These are phyloP conservation scores for Scolanthus callimorphus DNA, from an alignment of 92 coral and sea anemone genomes.

Conservation along the genomic window DNA sequence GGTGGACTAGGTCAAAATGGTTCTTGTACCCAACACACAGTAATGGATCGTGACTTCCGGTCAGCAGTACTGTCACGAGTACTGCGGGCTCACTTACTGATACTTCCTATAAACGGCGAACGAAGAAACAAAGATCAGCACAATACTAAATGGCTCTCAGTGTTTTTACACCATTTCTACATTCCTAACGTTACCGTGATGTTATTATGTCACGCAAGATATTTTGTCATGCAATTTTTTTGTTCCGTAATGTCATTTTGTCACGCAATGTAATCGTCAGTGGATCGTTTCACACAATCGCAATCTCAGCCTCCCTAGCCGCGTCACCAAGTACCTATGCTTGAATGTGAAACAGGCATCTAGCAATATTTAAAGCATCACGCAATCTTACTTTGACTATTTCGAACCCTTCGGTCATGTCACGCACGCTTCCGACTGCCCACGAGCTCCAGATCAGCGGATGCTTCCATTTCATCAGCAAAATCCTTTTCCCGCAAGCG, in stretches of 20 bases:
- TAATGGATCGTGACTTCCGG: constrained; percentile 43
- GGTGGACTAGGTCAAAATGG: constrained; percentile 77
- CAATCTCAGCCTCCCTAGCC: too few species aligned
- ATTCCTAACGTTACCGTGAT: too few species aligned
- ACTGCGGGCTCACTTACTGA: constrained; percentile 70
- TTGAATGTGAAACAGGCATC: too few species aligned
- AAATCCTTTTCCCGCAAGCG: constrained; percentile 69
- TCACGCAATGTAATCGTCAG: too few species aligned
- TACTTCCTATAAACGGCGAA: constrained; percentile 50
- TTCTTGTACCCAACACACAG: constrained; percentile 82
- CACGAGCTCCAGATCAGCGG: constrained; percentile 67
- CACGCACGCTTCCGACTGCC: constrained; percentile 40
- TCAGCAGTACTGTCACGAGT: constrained; percentile 70
- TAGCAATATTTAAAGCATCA: too few species aligned
- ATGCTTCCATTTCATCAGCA: constrained; percentile 74
- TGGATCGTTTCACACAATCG: too few species aligned
- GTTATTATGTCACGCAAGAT: too few species aligned
- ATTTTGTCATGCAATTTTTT: too few species aligned
- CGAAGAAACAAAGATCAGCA: not conserved
- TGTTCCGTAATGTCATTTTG: too few species aligned
- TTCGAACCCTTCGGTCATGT: constrained; percentile 70
- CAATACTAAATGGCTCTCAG: too few species aligned
- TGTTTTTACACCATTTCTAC: too few species aligned
- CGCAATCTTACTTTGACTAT: constrained; percentile 55
- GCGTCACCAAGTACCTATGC: too few species aligned